These are phyloP conservation scores for Drosophila tani DNA, from an alignment of 1,140 invertebrate species.

Conservation along the genomic window DNA sequence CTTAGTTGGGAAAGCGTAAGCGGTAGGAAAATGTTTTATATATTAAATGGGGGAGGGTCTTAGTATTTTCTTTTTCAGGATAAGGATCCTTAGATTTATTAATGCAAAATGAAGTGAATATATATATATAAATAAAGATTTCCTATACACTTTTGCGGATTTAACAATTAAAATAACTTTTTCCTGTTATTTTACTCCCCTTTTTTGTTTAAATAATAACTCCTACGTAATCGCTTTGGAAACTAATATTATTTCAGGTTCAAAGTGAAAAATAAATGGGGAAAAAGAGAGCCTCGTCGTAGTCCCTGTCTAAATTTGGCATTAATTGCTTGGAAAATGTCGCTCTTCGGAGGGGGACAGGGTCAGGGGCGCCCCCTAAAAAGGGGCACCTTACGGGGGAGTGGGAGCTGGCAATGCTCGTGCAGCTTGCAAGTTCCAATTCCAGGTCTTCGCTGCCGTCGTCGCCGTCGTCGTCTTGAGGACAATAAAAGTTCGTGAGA, in stretches of 20 bases:
- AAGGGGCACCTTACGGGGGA: constrained; percentile 1
- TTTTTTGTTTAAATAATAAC: background rate
- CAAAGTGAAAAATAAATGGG: too few species aligned
- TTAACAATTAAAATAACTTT: too few species aligned
- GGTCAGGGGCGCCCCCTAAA: constrained; percentile 6
- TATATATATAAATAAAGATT: too few species aligned
- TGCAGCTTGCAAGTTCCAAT: constrained; percentile 35
- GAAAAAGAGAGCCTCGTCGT: constrained; percentile 1
- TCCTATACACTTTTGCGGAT: too few species aligned
- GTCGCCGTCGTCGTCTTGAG: constrained; percentile 41
- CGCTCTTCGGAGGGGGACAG: constrained; percentile 17
- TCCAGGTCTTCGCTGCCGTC: constrained; percentile 11
- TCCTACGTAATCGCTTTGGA: too few species aligned
- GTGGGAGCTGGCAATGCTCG: constrained; percentile 23
- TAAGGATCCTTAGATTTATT: too few species aligned
- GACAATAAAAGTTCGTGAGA: constrained; percentile 83
- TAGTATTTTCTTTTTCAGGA: too few species aligned
- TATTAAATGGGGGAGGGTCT: background rate
- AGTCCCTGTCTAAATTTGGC: constrained; percentile 62
- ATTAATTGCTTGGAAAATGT: constrained; percentile 67
- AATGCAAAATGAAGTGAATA: too few species aligned
- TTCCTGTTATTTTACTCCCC: too few species aligned
- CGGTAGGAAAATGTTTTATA: background rate
- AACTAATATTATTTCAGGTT: too few species aligned
- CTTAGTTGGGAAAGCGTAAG: background rate